Base-by-base conservation (phyloP, 2,888 invertebrate species). In the Lomographa bimaculata region DNA sequence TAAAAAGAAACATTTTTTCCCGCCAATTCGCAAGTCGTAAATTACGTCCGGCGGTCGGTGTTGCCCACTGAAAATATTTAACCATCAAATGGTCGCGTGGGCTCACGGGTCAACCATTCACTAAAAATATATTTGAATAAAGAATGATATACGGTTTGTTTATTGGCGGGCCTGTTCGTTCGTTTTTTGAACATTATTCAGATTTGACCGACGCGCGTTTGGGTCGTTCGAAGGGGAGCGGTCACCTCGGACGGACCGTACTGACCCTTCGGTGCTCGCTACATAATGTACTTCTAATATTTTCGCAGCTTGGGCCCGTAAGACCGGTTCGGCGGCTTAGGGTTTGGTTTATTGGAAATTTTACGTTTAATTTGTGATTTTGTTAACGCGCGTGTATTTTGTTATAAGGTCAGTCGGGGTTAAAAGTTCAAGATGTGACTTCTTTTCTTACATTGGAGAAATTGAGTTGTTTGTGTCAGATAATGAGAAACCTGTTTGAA, bases 131-230 rank as follows among this genome's bases (percentile, higher is more conserved):
- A 87, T 89, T 87, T 89, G 79, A 87, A 85, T 83, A 83, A 76
- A 62, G 82, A 82, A 86, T 89, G 89, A 89, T 89, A 79, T 87
- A 89, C 84, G 87, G 83, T 86, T 87, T 89, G 89, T 89, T 89
- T 89, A 89, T 89, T 86, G 85, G 87, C 79, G 79, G 82, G 87
- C 81, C 74, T 75, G 79, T 77, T 60, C 78, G 71, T 74, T 80
- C 71, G 76, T 80, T 80, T 78, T 85, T 86, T 71, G 74, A 84
- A 84, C 72, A 85, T 87, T 86, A 85, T 82, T 63, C 55, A 36
- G 39, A 64, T 62, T 56, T 82, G 84, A 83, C 83, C 83, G 79
- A 64, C 80, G 81, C 74, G 71, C 79, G 78, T 53, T 67, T 69
- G 72, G 85, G 86, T 86, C 82, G 82, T 69, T 69, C 64, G 53